phyloP scores from a whole-genome alignment of 2,113 vertebrate species.

The Nothoprocta perdicaria region DNA sequence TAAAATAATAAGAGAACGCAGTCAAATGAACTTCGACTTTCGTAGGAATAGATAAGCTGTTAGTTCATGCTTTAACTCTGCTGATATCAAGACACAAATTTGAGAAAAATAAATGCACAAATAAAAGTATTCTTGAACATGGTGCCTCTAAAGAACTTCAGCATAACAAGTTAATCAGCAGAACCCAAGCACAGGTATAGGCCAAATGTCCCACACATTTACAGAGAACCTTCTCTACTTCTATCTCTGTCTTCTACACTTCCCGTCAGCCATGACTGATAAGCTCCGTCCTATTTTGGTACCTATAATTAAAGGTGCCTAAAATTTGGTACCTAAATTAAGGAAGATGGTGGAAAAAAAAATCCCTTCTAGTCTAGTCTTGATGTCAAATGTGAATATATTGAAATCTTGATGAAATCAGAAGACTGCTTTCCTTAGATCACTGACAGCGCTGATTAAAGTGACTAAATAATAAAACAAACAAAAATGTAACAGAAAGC shows the following conservation, averaged over 20 bases:
- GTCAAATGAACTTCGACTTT: too few species aligned
- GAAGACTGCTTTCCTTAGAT: neutral
- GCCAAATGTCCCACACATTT: neutral
- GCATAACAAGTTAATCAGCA: neutral
- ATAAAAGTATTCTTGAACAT: neutral
- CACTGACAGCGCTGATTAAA: neutral
- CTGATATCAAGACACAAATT: too few species aligned
- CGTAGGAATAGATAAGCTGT: too few species aligned
- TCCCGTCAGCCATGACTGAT: neutral
- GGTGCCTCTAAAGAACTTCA: neutral
- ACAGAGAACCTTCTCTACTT: neutral
- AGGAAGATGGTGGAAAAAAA: neutral
- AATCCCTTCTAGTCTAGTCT: neutral
- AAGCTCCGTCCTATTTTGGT: neutral
- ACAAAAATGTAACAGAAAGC: neutral
- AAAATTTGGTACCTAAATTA: too few species aligned
- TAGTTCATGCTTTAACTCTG: too few species aligned
- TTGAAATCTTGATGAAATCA: neutral
- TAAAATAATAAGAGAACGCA: neutral
- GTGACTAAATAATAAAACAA: neutral
- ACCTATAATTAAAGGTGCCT: neutral
- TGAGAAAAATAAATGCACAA: neutral
- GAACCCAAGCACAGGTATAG: neutral
- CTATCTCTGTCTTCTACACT: neutral
- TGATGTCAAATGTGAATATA: neutral